A percentile compares a stretch with the other conserved stretches of the same genome.
Evolutionary conservation across 2,888 invertebrate species (phyloP).

Genomic region (Polymixis flavicincta): DNA sequence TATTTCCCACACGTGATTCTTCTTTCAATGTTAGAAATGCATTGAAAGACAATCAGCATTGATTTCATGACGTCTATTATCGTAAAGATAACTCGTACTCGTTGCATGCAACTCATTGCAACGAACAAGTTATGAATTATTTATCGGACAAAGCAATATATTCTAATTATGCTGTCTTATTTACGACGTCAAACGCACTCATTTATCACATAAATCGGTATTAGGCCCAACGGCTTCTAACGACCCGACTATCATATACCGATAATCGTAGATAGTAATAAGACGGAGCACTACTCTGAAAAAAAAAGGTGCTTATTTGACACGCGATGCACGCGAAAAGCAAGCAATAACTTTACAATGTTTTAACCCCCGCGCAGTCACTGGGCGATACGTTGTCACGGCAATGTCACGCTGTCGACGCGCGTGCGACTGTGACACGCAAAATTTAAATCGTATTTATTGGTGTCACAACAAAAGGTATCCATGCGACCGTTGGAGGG

Average conservation of each 20-base stretch:
- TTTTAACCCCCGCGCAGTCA: conserved; percentile 75
- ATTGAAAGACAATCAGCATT: conserved; percentile 44
- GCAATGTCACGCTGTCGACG: conserved; percentile 79
- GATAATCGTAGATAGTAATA: conserved; percentile 61
- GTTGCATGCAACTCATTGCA: conserved; percentile 55
- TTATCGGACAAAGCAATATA: conserved; percentile 58
- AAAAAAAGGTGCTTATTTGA: conserved; percentile 56
- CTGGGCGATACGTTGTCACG: conserved; percentile 78
- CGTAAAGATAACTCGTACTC: conserved; percentile 50
- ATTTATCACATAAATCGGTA: conserved; percentile 59
- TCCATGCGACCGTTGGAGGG: conserved; percentile 63
- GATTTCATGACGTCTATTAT: conserved; percentile 47
- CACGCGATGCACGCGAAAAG: conserved; percentile 64
- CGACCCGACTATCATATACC: conserved; percentile 32
- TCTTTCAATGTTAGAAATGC: conserved; percentile 10
- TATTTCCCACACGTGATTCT: conserved; percentile 2
- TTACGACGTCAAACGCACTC: conserved; percentile 56
- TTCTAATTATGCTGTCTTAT: conserved; percentile 63
- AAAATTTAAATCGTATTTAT: conserved; percentile 84
- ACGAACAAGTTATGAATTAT: conserved; percentile 57
- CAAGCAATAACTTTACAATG: conserved; percentile 59
- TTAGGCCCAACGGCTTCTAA: conserved; percentile 47
- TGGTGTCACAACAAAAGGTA: conserved; percentile 68
- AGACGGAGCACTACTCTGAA: conserved; percentile 56
- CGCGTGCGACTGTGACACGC: conserved; percentile 79